These are phyloP conservation scores for Andricus curvator DNA, from an alignment of 2,888 invertebrate genomes.

Conservation along the genomic window DNA sequence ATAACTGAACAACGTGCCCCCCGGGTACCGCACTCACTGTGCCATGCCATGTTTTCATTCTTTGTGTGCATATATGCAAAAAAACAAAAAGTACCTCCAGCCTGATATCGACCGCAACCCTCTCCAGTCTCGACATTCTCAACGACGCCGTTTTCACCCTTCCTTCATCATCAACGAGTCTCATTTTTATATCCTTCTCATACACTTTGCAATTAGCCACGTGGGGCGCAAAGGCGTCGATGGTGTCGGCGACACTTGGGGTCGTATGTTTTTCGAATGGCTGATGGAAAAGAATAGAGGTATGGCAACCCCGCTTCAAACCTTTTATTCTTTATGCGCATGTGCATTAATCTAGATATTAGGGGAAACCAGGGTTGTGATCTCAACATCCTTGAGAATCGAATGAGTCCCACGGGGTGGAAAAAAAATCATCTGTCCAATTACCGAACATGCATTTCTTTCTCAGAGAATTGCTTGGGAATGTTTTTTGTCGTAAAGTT, in stretches of 20 bases:
- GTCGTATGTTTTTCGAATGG: constrained; percentile 19
- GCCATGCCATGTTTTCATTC: constrained; percentile 18
- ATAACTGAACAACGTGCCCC: constrained; percentile 9
- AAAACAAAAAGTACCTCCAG: background rate
- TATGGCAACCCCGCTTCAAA: constrained; percentile 33
- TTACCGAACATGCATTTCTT: background rate
- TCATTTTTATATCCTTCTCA: constrained; percentile 27
- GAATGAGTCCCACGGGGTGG: constrained; percentile 1
- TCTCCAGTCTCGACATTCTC: constrained; percentile 56
- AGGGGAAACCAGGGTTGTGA: constrained; percentile 24
- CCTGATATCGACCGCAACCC: constrained; percentile 60
- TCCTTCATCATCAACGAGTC: constrained; percentile 45
- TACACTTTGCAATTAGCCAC: constrained; percentile 36
- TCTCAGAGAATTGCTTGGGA: background rate
- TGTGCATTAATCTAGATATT: constrained; percentile 10
- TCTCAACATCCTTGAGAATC: constrained; percentile 17
- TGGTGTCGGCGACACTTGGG: constrained; percentile 34
- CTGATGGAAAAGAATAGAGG: background rate
- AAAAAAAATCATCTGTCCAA: background rate
- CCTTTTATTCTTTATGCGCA: constrained; percentile 11
- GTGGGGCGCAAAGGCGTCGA: constrained; percentile 32
- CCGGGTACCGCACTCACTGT: constrained; percentile 4
- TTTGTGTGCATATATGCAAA: constrained; percentile 32
- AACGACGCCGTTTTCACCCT: constrained; percentile 57
- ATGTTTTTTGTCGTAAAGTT: background rate